These are phyloP conservation scores for Enteromius paludinosus DNA, from an alignment of 2,797 vertebrate genomes.

Conservation along the genomic window DNA sequence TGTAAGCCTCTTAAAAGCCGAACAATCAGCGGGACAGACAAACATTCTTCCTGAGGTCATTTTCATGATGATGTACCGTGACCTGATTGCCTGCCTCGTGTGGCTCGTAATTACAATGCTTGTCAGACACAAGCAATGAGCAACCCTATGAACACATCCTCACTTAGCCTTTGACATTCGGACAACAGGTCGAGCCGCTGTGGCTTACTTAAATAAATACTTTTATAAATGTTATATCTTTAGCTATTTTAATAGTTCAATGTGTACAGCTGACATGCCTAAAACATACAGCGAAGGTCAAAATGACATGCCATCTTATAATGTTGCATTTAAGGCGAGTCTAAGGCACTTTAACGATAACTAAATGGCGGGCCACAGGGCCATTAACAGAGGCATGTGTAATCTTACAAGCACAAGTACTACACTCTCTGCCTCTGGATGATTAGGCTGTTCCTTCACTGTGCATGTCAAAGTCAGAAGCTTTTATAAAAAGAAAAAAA, in stretches of 20 bases:
- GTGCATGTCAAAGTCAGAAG: constrained; percentile 9
- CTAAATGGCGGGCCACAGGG: constrained; percentile 33
- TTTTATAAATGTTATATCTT: not conserved
- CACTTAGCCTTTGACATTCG: constrained; percentile 15
- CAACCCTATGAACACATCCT: constrained; percentile 19
- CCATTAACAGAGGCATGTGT: constrained; percentile 35
- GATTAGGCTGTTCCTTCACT: constrained; percentile 28
- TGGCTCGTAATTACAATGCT: constrained; percentile 73
- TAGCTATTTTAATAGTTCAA: not conserved
- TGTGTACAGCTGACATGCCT: not conserved
- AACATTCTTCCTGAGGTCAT: constrained; percentile 57
- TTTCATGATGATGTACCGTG: constrained; percentile 66
- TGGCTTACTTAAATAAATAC: not conserved
- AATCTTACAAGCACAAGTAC: constrained; percentile 46
- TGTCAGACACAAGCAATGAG: constrained; percentile 45
- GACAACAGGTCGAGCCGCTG: not conserved
- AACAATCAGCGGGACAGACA: constrained; percentile 45
- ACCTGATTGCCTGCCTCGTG: constrained; percentile 76
- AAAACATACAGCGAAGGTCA: constrained; percentile 14
- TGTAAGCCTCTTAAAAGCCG: constrained; percentile 32
- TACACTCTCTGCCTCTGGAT: constrained; percentile 26
- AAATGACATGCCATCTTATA: constrained; percentile 18
- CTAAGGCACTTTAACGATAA: constrained; percentile 23
- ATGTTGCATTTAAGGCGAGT: constrained; percentile 10
- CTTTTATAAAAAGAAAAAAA: not conserved